Conservation (phyloP, 2,113 vertebrate genomes). For the Mustelus asterias region DNA sequence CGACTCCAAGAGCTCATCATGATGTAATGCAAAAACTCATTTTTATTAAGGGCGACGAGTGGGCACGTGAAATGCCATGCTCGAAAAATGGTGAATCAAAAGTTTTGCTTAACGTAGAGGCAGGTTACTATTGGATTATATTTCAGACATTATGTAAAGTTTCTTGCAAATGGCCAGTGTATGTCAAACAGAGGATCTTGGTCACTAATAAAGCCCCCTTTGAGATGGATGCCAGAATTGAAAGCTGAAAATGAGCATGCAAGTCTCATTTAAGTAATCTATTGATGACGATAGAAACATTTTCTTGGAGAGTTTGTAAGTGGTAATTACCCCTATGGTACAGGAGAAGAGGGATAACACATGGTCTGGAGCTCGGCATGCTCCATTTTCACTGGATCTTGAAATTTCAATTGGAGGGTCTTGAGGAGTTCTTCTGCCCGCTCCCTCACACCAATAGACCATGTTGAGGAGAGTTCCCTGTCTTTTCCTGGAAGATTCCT, state of each 20-base stretch:
- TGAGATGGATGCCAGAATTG: neutral
- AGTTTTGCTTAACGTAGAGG: neutral
- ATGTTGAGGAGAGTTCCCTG: neutral
- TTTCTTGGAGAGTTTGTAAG: neutral
- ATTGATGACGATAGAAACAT: neutral
- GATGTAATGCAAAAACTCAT: neutral
- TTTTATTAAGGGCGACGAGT: neutral
- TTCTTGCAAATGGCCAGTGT: neutral
- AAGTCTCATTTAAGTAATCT: neutral
- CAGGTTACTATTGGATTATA: neutral
- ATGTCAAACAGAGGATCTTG: neutral
- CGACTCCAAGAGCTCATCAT: neutral
- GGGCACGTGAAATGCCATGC: neutral
- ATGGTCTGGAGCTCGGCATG: neutral
- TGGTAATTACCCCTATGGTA: neutral
- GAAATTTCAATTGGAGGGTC: neutral
- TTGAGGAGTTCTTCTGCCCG: neutral
- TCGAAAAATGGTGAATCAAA: constrained; percentile 12
- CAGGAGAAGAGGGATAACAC: neutral
- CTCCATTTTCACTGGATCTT: neutral
- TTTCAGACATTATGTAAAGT: neutral
- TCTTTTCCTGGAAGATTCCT: neutral
- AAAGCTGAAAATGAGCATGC: neutral
- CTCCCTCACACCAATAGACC: neutral
- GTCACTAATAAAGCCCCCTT: neutral